These are phyloP conservation scores for Podarcis siculus DNA, from an alignment of 2,797 vertebrate species.

Conservation along the genomic window DNA sequence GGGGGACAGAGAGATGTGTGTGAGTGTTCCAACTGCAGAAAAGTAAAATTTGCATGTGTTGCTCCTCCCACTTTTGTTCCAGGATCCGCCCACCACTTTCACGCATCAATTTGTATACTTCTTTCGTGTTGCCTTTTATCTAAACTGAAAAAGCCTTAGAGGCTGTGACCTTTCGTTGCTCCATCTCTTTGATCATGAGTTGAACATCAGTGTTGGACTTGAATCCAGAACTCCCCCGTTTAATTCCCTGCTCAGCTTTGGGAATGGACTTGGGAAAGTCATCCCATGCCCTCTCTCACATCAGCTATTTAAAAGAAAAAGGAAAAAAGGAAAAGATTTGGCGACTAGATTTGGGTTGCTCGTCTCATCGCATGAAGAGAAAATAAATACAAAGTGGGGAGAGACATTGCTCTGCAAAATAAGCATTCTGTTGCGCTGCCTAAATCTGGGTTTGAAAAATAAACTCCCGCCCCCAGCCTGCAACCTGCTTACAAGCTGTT, in stretches of 20 bases:
- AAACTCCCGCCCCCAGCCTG: slow-evolving; percentile 45
- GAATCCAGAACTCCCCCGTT: background rate
- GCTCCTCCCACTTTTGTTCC: too few species aligned
- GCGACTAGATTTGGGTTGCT: background rate
- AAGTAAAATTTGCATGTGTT: too few species aligned
- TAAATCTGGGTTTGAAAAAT: slow-evolving; percentile 71
- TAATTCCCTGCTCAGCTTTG: background rate
- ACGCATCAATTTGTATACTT: too few species aligned
- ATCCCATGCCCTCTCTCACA: background rate
- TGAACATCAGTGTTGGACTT: background rate
- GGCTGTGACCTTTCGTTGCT: too few species aligned
- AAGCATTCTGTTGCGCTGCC: slow-evolving; percentile 56
- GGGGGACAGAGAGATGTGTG: too few species aligned
- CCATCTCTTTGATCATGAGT: background rate
- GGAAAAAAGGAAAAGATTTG: background rate
- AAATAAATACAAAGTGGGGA: background rate
- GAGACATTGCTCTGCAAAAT: slow-evolving; percentile 67
- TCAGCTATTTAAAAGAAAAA: background rate
- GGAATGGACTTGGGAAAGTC: background rate
- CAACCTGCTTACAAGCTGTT: slow-evolving; percentile 61
- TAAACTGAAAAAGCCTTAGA: too few species aligned
- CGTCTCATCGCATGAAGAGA: background rate
- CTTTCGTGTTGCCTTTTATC: too few species aligned
- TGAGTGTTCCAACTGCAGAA: too few species aligned
- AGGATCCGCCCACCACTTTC: too few species aligned